Evolutionary conservation across 1,140 invertebrate species (phyloP), one percentile per base, ranked within the genome.

Genomic region (Caenorhabditis tropicalis): DNA sequence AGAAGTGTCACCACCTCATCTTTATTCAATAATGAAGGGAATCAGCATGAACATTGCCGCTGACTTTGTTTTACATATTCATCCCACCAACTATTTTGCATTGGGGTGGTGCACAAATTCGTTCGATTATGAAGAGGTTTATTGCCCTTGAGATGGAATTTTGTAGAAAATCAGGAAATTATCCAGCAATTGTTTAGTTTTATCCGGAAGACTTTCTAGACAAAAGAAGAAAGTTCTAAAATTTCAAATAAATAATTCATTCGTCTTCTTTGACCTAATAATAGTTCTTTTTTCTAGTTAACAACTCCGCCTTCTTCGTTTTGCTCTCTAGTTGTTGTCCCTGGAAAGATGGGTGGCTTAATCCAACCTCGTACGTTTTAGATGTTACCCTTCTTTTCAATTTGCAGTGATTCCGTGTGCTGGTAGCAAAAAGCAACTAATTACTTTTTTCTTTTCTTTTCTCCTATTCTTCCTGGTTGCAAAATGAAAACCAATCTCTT

Each of bases 381-480:
- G 3, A n/a, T n/a, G 24, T 36, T 74, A 43, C 21, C 43, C 29
- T 3, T 24, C 24, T 70, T 36, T 74, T 19, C 27, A 74, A 74
- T 74, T 74, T 74, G 36, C 65, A 21, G 2, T 43, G 27, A 74
- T 74, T 74, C 36, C 21, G 36, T 6, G 10, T 2, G 7, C 10
- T 33, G 31, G 58, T 36, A 33, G 15, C n/a, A 65, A 65, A 16
- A 15, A 74, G 65, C 24, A 74, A 74, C 43, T 74, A 74, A 1
- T 74, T 74, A 43, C 58, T 39, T 46, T 74, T 29, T 29, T 43
- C 33, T n/a, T 74, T 39, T 46, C 49, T 39, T 74, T 46, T 46
- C 43, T 46, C 21, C n/a, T 74, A 74, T 74, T 74, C 65, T 43
- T 74, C 65, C 36, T 74, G 65, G 36, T 74, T 74, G 36, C 21